These are phyloP conservation scores for Acleris laterana DNA, from an alignment of 2,888 invertebrate genomes.

Conservation along the genomic window DNA sequence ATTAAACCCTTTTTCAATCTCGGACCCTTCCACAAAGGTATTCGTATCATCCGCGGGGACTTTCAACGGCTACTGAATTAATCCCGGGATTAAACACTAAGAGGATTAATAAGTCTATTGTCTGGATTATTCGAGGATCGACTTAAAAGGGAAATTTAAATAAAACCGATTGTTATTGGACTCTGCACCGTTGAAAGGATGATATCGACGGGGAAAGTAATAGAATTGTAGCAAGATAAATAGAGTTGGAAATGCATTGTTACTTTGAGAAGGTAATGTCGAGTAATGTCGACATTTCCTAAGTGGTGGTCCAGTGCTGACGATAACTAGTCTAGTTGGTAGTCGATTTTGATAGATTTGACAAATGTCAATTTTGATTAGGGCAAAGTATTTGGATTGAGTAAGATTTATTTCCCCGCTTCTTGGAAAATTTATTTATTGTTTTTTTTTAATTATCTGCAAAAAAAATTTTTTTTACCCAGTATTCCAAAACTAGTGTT, in stretches of 20 bases:
- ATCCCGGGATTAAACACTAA: conserved; percentile 25
- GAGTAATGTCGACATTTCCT: background rate
- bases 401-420: no score
- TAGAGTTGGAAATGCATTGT: background rate
- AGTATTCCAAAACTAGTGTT: no score
- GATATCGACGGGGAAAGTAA: conserved; percentile 7
- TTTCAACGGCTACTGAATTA: conserved; percentile 24
- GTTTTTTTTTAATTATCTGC: no score
- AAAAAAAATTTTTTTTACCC: no score
- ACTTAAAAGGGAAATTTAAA: conserved; percentile 10
- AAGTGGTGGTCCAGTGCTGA: background rate
- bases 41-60: conserved; percentile 15
- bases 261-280: background rate
- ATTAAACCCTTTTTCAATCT: conserved; percentile 1
- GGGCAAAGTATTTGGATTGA: no score
- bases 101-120: conserved; percentile 30
- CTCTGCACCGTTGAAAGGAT: background rate
- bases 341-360: no score
- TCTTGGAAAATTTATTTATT: no score
- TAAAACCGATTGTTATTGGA: conserved; percentile 12
- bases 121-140: conserved; percentile 15
- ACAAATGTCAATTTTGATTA: no score
- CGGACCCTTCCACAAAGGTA: background rate
- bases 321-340: no score
- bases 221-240: conserved; percentile 3